A percentile compares a stretch with the other conserved stretches of the same genome.
phyloP scores from a whole-genome alignment of 2,888 invertebrate species.

The Idaea biselata region DNA sequence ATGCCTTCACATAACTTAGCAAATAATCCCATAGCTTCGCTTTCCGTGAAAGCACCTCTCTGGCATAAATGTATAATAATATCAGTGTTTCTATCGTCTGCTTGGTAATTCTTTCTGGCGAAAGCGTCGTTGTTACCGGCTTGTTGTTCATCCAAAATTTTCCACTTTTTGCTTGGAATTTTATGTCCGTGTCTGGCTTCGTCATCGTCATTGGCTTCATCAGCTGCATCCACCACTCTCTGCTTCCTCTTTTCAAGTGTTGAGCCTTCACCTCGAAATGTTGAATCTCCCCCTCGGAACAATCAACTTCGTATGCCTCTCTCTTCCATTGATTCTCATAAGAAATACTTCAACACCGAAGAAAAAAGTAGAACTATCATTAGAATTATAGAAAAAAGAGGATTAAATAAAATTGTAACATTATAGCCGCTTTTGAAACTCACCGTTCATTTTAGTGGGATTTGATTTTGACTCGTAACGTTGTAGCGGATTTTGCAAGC shows the following conservation, averaged over 20 bases:
- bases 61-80: background rate
- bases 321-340: too few species aligned
- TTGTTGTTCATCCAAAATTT: slow-evolving; percentile 13
- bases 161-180: slow-evolving; percentile 12
- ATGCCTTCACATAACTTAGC: too few species aligned
- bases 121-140: background rate
- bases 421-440: too few species aligned
- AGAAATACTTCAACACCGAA: too few species aligned
- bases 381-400: too few species aligned
- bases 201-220: slow-evolving; percentile 10
- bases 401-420: too few species aligned
- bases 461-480: too few species aligned
- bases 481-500: too few species aligned
- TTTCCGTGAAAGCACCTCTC: too few species aligned
- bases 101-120: slow-evolving; percentile 7
- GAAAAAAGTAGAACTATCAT: too few species aligned
- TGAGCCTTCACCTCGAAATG: slow-evolving; percentile 10
- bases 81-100: background rate
- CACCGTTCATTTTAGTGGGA: too few species aligned
- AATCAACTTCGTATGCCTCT: slow-evolving; percentile 14
- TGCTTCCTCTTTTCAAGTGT: slow-evolving; percentile 1
- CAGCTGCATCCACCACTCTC: slow-evolving; percentile 11
- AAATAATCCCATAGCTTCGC: too few species aligned
- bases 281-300: slow-evolving; percentile 10
- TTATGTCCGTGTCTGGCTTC: slow-evolving; percentile 4